A percentile compares a stretch with the other conserved stretches of the same genome.
phyloP scores from a whole-genome alignment of 2,888 invertebrate genomes.

The Thalpophila matura region DNA sequence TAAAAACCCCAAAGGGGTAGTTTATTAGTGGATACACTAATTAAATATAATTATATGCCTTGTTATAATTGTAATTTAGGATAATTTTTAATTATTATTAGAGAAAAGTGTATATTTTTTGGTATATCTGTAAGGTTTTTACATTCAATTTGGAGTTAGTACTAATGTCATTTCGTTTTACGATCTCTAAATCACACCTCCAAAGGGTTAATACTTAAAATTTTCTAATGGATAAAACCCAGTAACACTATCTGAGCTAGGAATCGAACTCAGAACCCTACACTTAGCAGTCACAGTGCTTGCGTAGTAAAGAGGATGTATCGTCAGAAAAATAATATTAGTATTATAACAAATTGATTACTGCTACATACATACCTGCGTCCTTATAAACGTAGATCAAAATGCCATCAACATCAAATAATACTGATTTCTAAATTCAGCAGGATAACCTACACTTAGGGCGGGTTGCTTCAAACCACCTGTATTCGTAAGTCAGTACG shows the following conservation, averaged over 20 bases:
- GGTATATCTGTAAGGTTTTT: conserved; percentile 36
- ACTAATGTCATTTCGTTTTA: conserved; percentile 1
- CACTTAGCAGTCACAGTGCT: no score
- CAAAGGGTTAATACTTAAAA: no score
- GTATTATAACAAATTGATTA: conserved; percentile 10
- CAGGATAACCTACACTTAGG: not conserved
- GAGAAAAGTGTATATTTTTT: conserved; percentile 58
- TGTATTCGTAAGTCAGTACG: no score
- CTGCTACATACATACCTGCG: not conserved
- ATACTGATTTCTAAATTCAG: not conserved
- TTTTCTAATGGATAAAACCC: no score
- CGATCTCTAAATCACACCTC: no score
- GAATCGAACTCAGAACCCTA: no score
- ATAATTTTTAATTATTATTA: conserved; percentile 41
- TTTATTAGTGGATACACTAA: conserved; percentile 37
- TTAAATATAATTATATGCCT: conserved; percentile 52
- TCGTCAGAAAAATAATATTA: conserved; percentile 5
- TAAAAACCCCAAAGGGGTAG: conserved; percentile 31
- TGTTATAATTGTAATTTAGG: conserved; percentile 53
- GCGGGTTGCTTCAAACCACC: no score
- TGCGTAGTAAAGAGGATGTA: no score
- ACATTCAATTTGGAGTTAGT: not conserved
- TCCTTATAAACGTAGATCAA: not conserved
- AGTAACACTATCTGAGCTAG: no score
- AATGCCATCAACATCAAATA: conserved; percentile 37